Evolutionary conservation across 1,140 invertebrate genomes (phyloP), one percentile per base, ranked within the genome.

Genomic region (Halotydeus destructor): DNA sequence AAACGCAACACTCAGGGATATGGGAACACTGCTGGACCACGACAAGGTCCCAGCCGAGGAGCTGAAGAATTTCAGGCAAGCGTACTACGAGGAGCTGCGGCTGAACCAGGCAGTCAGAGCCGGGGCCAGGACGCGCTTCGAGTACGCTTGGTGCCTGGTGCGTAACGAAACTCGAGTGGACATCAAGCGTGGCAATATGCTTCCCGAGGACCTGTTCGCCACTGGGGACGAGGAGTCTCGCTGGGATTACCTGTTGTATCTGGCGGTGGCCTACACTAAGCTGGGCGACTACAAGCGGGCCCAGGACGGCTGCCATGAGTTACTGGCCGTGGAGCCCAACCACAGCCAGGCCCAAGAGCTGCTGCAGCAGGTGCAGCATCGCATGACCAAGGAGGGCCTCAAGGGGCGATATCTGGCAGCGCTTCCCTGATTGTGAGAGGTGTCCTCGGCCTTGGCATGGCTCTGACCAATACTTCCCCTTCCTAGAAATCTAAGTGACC

Each of bases 101-200:
- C 21, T 14, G 9, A 23, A 21, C 3, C 8, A 14, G 12, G 69
- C 71, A 49, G 64, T 70, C 51, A 73, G 72, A 11, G 60, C 63
- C 37, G 72, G 74, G 22, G 69, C 71, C 47, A 78, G 79, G 57
- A 74, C 77, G n/a, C 76, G 84, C 57, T 94, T 91, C 62, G 80
- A 91, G 56, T 94, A 91, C 60, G 79, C 83, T 2, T 88, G 81
- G 74, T 88, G 83, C 62, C 63, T 93, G 38, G 81, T 93, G 19
- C 61, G 83, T 45, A 88, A 82, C 59, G 75, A 73, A 61, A 84
- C 84, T 59, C 68, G 74, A 5, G 71, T 74, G n/a, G 85, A 94
- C 60, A 81, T 89, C 25, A 69, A 73, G 54, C 84, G 82, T 68
- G 85, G 85, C 18, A 77, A 91, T 28, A 65, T 77, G 44, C 9